Base-by-base conservation (phyloP, 2,113 vertebrate species). In the Xenus cinereus region DNA sequence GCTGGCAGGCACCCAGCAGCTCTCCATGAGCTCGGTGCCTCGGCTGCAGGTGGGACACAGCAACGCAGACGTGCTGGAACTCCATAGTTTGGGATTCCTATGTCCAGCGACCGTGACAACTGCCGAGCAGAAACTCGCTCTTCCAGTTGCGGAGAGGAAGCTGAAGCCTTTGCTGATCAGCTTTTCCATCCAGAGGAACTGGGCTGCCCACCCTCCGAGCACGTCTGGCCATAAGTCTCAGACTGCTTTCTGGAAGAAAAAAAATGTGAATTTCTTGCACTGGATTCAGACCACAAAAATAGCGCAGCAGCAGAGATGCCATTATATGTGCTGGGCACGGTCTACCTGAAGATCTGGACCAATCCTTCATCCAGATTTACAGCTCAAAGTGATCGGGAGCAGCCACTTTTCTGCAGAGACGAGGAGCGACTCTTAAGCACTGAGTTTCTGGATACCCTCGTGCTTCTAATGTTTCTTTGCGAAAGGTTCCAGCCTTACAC, bases 381-480 rank as follows among this genome's bases (percentile, higher is more conserved):
- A 57, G 39, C 80, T 82, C 79, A 30, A 51, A 28, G 15, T 32
- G 6, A 18, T 51, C 37, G 19, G n/a, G 33, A 90, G 50, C 45
- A 53, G 71, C 56, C 2, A 1, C 62, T 93, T 93, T 73, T 24
- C 28, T 54, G 46, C 68, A 37, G 90, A 46, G 59, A 56, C 43
- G 39, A 84, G 53, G 43, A 86, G 22, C 37, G 11, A 3, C 50
- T 41, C 0, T 22, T 18, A 69, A 64, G 53, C 26, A 17, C 39
- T 0, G 1, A 63, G n/a, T 63, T 78, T 84, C 43, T 76, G 62
- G 48, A 87, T 22, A 17, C 14, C 68, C 33, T 62, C 0, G 1
- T 78, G 46, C 73, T 35, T 75, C 74, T 66, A 50, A 83, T 62
- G 56, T 95, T 96, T 94, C 82, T 71, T 78, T 76, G 22, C 82